Percentiles rank a stretch among this genome's conserved stretches.
These are phyloP conservation scores for Drosophila nigritarsus DNA, from an alignment of 2,888 invertebrate genomes.

Conservation along the genomic window DNA sequence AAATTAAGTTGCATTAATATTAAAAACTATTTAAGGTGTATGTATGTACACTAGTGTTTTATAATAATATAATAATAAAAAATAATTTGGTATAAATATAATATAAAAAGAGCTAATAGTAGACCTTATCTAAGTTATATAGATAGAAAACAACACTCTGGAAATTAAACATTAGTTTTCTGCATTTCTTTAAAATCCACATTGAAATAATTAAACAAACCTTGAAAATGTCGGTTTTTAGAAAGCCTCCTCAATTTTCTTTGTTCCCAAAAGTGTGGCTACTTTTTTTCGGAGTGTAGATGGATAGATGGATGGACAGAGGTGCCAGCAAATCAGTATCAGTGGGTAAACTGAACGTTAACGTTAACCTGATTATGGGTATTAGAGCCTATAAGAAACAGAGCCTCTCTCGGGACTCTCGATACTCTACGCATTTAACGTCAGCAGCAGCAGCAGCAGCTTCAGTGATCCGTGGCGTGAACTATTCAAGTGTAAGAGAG, in stretches of 20 bases:
- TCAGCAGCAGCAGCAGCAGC: constrained; percentile 9
- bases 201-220: too few species aligned
- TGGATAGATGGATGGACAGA: constrained; percentile 14
- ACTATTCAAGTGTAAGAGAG: constrained; percentile 81
- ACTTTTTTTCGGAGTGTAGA: neutral
- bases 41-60: too few species aligned
- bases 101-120: neutral
- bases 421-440: constrained; percentile 39
- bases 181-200: too few species aligned
- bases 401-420: constrained; percentile 29
- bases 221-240: neutral
- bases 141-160: neutral
- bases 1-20: too few species aligned
- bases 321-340: constrained; percentile 76
- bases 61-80: too few species aligned
- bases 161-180: neutral
- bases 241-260: neutral
- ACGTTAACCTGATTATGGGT: constrained; percentile 78
- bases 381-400: constrained; percentile 80
- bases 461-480: constrained; percentile 77
- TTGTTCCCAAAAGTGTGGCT: neutral
- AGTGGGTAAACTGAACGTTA: constrained; percentile 80
- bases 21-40: too few species aligned
- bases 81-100: too few species aligned
- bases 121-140: neutral